Percentiles rank a stretch among this genome's conserved stretches.
Evolutionary conservation across 2,888 invertebrate genomes (phyloP).

Genomic region (Caenorhabditis uteleia): DNA sequence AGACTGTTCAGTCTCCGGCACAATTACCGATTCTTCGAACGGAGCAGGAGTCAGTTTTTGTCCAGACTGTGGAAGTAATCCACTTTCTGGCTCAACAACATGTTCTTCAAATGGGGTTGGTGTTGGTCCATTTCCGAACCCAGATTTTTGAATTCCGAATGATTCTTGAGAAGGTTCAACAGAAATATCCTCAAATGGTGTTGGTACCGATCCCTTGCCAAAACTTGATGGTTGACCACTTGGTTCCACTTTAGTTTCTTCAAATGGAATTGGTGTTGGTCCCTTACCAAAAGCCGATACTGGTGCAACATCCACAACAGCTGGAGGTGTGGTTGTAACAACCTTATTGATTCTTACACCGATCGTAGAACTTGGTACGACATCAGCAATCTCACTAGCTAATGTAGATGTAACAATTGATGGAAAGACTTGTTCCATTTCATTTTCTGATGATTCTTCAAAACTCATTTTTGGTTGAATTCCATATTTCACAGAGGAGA

Average conservation of each 20-base stretch:
- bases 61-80: too few species aligned
- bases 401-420: conserved; percentile 10
- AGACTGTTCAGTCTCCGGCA: not conserved
- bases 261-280: not conserved
- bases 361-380: conserved; percentile 16
- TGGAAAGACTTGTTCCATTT: conserved; percentile 19
- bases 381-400: conserved; percentile 12
- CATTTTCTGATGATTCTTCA: too few species aligned
- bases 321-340: too few species aligned
- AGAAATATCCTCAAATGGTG: not conserved
- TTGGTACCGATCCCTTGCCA: not conserved
- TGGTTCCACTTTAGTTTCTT: not conserved
- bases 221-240: too few species aligned
- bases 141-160: not conserved
- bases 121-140: not conserved
- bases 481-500: too few species aligned
- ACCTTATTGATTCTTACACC: too few species aligned
- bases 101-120: not conserved
- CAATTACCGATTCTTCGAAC: not conserved
- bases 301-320: not conserved
- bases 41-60: too few species aligned
- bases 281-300: too few species aligned
- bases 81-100: not conserved
- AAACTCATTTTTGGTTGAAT: too few species aligned
- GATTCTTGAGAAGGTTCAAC: not conserved